Base-by-base conservation (phyloP, 2,888 invertebrate genomes). In the Philopedon plagiatum region DNA sequence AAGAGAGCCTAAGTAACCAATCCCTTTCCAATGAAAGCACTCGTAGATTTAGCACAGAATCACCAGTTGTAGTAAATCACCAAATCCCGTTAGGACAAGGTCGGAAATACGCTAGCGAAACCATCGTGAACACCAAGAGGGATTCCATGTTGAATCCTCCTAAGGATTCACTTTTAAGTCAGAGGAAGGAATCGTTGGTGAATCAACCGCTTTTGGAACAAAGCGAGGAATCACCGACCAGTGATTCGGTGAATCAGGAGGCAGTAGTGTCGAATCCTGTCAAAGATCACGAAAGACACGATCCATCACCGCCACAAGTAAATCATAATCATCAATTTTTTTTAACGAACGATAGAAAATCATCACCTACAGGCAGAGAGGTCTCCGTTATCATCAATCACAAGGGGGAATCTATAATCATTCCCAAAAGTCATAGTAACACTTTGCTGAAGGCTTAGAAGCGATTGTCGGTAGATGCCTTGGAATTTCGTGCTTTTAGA, bases 141-240 rank as follows among this genome's bases (percentile, higher is more conserved):
- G 65, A 66, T 21, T 21, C 29, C 2, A 7, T 60, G 5, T 29
- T 61, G 18, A 18, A 44, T 51, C 65, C 64, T 1, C n/a, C 37
- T 7, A 71, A 54, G 18, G 44, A 65, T 13, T 41, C 49, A 3
- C 34, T 67, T 41, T 29, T 60, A 13, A 58, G 19, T 32, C 62
- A 62, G 37, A 54, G 74, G 18, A 74, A 74, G 46, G 66, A 71
- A 51, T 70, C 70, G 4, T 39, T 74, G 60, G 54, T 74, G 5
- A 60, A 74, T 21, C 74, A 71, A n/a, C 74, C 74, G 19, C 29
- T 73, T 13, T 32, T 73, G 5, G 73, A 73, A 32, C 73, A 69
- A 23, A 69, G 66, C 56, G 73, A 73, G 44, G 73, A 73, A 26
- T 61, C 61, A 29, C 61, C 61, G 1, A 61, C 61, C 1, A 46